These are phyloP conservation scores for Lutjanus erythropterus DNA, from an alignment of 2,113 vertebrate genomes.

Conservation along the genomic window DNA sequence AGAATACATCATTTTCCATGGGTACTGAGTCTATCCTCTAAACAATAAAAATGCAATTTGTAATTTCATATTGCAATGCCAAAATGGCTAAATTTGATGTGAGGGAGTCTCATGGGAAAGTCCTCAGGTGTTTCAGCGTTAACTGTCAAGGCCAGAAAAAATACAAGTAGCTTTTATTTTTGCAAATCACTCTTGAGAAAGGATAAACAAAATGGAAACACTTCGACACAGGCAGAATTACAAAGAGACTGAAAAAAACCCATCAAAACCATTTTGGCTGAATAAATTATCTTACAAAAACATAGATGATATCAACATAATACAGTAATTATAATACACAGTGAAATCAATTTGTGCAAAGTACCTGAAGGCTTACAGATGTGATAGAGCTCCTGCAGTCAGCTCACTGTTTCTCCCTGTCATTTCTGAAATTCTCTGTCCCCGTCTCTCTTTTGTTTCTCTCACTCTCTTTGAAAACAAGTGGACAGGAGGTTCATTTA, in stretches of 20 bases:
- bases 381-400: conserved; percentile 33
- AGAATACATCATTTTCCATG: neutral
- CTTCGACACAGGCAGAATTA: conserved; percentile 49
- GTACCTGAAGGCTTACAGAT: conserved; percentile 46
- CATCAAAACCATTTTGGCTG: conserved; percentile 80
- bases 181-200: conserved; percentile 73
- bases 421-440: conserved; percentile 17
- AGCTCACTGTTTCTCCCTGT: conserved; percentile 19
- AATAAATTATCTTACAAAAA: conserved; percentile 78
- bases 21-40: neutral
- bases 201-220: conserved; percentile 52
- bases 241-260: conserved; percentile 61
- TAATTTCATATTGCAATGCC: conserved; percentile 10
- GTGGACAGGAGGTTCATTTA: conserved; percentile 36
- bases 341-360: conserved; percentile 69
- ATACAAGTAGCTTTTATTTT: conserved; percentile 66
- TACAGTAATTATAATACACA: conserved; percentile 58
- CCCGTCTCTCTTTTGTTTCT: conserved; percentile 33
- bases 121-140: neutral
- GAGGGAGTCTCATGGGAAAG: neutral
- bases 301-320: conserved; percentile 58
- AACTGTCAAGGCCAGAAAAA: conserved; percentile 43
- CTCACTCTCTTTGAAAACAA: conserved; percentile 46
- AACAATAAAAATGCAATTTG: conserved; percentile 17
- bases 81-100: conserved; percentile 4